Evolutionary conservation across 1,140 invertebrate genomes (phyloP), one percentile per base, ranked within the genome.

Genomic region (Zaprionus davidi): DNA sequence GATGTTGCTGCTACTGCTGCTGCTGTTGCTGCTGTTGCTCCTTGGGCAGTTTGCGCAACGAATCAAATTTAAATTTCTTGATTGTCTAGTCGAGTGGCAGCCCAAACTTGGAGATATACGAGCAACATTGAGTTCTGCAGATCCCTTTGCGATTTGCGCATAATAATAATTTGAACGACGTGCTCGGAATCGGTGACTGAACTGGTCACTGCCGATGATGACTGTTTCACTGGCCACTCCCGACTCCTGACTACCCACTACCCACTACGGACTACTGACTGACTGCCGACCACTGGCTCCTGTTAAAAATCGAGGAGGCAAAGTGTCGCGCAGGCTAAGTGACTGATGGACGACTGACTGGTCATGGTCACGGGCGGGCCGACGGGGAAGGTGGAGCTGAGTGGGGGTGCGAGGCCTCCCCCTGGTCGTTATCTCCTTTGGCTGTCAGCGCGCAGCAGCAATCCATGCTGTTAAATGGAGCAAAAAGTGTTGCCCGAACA

Each of bases 51-150:
- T 87, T 90, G 85, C 85, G 71, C 81, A 85, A 82, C 85, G 85
- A 90, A 90, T 90, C 81, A 90, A 90, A 90, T 90, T 90, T 90
- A 90, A 90, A 90, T 90, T 90, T 90, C 86, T 90, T 90, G 85
- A 90, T 90, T 90, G 85, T 90, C 85, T 81, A 77, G 78, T 90
- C 81, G 82, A 90, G 85, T 90, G 85, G 85, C 85, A 81, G 85
- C 64, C 81, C 71, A 78, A 80, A 71, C 55, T 75, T 66, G 78
- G 67, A 66, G 76, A 76, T 79, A 72, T 76, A 74, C 78, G 76
- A 57, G 73, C 51, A 28, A 69, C 70, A 77, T 62, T 57, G 64
- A 68, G 60, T 74, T 78, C 64, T 73, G 53, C 71, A 85, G 85
- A 90, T 90, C 85, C 85, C 88, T 90, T 90, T 90, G 87, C 87